Conservation (phyloP, 92 coral and sea anemone genomes). For the Meandrina meandrites region DNA sequence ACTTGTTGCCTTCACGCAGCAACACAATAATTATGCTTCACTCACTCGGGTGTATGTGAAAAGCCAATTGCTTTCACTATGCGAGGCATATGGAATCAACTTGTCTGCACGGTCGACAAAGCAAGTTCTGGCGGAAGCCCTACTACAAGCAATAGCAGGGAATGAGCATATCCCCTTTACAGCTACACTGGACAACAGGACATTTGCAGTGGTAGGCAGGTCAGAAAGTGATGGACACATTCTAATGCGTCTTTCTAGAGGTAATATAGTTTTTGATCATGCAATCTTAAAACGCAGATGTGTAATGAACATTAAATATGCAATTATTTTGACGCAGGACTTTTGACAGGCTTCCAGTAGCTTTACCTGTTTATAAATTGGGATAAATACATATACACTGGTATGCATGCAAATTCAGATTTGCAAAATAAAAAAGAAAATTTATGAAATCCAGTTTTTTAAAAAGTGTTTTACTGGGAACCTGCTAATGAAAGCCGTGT, state of each 20-base stretch:
- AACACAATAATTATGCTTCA: conserved; percentile 29
- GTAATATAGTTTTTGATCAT: neutral
- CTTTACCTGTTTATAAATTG: too few relatives aligned
- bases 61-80: conserved; percentile 48
- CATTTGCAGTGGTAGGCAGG: neutral
- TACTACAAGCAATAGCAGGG: conserved; percentile 7
- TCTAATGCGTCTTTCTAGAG: neutral
- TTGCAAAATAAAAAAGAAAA: too few relatives aligned
- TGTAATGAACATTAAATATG: too few relatives aligned
- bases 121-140: conserved; percentile 16
- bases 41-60: conserved; percentile 44
- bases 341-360: too few relatives aligned
- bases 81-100: conserved; percentile 49
- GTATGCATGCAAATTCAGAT: too few relatives aligned
- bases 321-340: too few relatives aligned
- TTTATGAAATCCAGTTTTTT: too few relatives aligned
- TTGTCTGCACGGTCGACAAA: conserved; percentile 10
- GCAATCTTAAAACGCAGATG: too few relatives aligned
- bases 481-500: conserved; percentile 12
- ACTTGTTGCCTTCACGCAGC: conserved; percentile 26
- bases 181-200: neutral
- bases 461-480: too few relatives aligned
- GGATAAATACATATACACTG: too few relatives aligned
- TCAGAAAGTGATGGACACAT: conserved; percentile 22
- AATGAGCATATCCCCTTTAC: neutral